A percentile compares a stretch with the other conserved stretches of the same genome.
Conservation (phyloP, 1,140 invertebrate genomes). For the Lanistes nyassanus region DNA sequence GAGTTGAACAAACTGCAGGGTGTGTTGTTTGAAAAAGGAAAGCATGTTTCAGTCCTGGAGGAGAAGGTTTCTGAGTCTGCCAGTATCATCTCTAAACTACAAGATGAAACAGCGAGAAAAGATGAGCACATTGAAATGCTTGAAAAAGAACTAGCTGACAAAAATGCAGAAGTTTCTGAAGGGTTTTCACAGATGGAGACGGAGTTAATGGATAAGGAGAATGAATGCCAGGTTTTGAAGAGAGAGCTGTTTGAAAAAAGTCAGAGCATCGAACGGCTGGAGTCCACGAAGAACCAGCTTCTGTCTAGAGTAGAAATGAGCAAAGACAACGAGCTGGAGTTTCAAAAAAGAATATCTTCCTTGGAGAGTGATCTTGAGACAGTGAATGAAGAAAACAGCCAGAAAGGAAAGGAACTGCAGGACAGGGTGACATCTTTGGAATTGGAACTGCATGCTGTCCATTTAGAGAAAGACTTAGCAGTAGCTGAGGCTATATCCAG, state of each 20-base stretch:
- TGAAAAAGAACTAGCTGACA: conserved; percentile 29
- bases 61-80: too few species aligned
- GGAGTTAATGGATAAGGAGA: conserved; percentile 8
- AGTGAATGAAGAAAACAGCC: conserved; percentile 27
- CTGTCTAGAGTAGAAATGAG: conserved; percentile 17
- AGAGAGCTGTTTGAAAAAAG: conserved; percentile 22
- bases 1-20: conserved; percentile 21
- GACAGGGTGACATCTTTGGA: neutral
- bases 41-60: neutral
- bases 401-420: conserved; percentile 21
- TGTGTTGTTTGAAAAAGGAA: conserved; percentile 26
- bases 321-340: conserved; percentile 25
- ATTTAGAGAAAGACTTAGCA: neutral
- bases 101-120: conserved; percentile 11
- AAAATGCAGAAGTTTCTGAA: neutral
- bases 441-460: neutral
- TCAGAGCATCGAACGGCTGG: conserved; percentile 16
- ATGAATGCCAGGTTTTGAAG: conserved; percentile 18
- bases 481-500: neutral
- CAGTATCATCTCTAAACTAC: neutral
- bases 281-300: conserved; percentile 20
- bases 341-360: conserved; percentile 9
- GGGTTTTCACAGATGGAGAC: conserved; percentile 14
- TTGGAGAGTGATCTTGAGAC: conserved; percentile 28
- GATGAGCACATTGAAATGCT: conserved; percentile 32